Conservation (phyloP, 2,113 vertebrate species). For the Chaenocephalus aceratus region DNA sequence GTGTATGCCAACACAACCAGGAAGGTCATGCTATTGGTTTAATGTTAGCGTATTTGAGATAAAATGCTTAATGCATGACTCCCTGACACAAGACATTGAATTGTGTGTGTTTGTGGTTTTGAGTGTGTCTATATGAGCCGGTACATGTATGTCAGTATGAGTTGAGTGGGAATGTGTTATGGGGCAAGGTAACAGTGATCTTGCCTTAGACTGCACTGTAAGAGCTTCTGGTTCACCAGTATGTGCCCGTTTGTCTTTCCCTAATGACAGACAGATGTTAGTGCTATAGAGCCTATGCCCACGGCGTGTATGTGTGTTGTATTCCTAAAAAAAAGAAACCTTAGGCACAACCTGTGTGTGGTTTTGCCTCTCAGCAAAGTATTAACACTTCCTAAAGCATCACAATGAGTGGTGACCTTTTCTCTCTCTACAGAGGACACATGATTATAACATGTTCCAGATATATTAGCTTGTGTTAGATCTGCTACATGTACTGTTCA, state of each 20-base stretch:
- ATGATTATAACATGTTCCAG: background rate
- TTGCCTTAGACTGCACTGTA: constrained; percentile 42
- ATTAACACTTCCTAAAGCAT: constrained; percentile 48
- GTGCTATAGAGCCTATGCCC: constrained; percentile 50
- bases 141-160: constrained; percentile 6
- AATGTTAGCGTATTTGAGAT: constrained; percentile 9
- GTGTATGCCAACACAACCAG: background rate
- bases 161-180: constrained; percentile 15
- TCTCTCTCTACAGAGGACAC: constrained; percentile 32
- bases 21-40: background rate
- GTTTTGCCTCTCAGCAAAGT: constrained; percentile 18
- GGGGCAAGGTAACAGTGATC: constrained; percentile 69
- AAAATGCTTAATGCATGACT: background rate
- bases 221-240: constrained; percentile 45
- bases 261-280: constrained; percentile 73
- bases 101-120: background rate
- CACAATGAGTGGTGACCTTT: background rate
- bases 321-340: constrained; percentile 12
- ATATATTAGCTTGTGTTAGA: background rate
- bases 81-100: background rate
- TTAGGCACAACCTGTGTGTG: constrained; percentile 19
- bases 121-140: background rate
- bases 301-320: constrained; percentile 15
- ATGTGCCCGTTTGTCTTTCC: constrained; percentile 45
- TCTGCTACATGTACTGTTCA: background rate